A percentile compares a stretch with the other conserved stretches of the same genome.
Evolutionary conservation across 2,797 vertebrate species (phyloP).

Genomic region (Phalloptychus januarius): DNA sequence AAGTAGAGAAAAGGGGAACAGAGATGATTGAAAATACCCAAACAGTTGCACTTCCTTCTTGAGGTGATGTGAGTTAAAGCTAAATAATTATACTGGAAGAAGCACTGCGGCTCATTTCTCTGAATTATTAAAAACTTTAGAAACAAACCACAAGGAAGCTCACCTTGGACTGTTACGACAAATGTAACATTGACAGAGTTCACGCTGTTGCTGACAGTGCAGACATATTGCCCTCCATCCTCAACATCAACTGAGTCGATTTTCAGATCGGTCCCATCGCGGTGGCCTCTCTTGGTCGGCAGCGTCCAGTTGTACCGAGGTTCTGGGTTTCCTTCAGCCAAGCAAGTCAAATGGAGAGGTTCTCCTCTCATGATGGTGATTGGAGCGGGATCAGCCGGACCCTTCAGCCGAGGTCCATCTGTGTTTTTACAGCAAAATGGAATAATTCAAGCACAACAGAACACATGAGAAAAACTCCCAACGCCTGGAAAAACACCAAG

Average conservation of each 20-base stretch:
- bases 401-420: slow-evolving; percentile 39
- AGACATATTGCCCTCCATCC: slow-evolving; percentile 33
- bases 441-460: not conserved
- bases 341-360: slow-evolving; percentile 46
- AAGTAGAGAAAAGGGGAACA: not conserved
- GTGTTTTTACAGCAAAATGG: not conserved
- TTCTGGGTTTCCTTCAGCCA: slow-evolving; percentile 45
- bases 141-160: not conserved
- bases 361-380: slow-evolving; percentile 21
- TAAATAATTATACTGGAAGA: not conserved
- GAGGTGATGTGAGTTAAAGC: not conserved
- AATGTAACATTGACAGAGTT: not conserved
- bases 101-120: not conserved
- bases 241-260: not conserved
- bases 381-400: rapidly evolving
- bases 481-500: not conserved
- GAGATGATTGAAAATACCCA: not conserved
- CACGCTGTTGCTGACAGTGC: not conserved
- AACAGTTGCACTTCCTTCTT: not conserved
- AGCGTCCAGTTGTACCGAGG: slow-evolving; percentile 51
- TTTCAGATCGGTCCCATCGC: not conserved
- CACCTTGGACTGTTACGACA: slow-evolving; percentile 25
- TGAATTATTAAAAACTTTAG: not conserved
- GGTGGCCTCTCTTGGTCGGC: rapidly evolving
- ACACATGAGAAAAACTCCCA: not conserved